These are phyloP conservation scores for Drosophila flavopinicola DNA, from an alignment of 2,888 invertebrate species.

Conservation along the genomic window DNA sequence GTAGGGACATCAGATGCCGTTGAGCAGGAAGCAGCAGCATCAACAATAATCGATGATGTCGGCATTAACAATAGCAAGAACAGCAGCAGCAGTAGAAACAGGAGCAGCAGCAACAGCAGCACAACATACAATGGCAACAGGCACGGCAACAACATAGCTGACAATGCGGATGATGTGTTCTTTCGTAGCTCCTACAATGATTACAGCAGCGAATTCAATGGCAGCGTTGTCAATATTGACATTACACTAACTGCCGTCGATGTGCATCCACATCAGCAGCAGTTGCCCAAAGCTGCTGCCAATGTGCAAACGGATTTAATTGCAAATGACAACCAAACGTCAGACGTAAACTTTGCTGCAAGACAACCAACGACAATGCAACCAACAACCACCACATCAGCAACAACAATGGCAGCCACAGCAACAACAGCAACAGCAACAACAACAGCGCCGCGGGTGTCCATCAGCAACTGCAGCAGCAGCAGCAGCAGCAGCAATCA, in stretches of 20 bases:
- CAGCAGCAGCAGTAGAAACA: constrained; percentile 29
- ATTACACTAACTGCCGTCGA: constrained; percentile 82
- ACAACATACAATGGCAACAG: constrained; percentile 51
- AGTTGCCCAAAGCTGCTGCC: constrained; percentile 28
- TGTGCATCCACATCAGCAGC: constrained; percentile 61
- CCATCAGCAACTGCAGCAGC: constrained; percentile 38
- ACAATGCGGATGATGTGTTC: constrained; percentile 66
- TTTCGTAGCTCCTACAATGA: constrained; percentile 82
- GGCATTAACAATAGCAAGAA: constrained; percentile 51
- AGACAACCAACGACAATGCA: constrained; percentile 54
- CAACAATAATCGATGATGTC: constrained; percentile 71
- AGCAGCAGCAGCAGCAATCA: constrained; percentile 58
- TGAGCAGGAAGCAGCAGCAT: constrained; percentile 63
- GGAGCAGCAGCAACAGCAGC: constrained; percentile 24
- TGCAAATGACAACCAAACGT: constrained; percentile 73
- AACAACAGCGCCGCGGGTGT: constrained; percentile 33
- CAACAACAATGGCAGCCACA: constrained; percentile 28
- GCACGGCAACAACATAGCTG: constrained; percentile 55
- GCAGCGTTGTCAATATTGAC: constrained; percentile 83
- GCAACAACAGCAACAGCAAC: constrained; percentile 19
- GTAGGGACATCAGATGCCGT: constrained; percentile 27
- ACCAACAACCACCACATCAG: constrained; percentile 37
- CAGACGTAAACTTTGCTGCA: constrained; percentile 35
- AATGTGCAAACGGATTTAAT: constrained; percentile 73
- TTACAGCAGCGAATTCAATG: constrained; percentile 82